A percentile compares a stretch with the other conserved stretches of the same genome.
Evolutionary conservation across 2,888 invertebrate genomes (phyloP).

Genomic region (Lydus trimaculatus): DNA sequence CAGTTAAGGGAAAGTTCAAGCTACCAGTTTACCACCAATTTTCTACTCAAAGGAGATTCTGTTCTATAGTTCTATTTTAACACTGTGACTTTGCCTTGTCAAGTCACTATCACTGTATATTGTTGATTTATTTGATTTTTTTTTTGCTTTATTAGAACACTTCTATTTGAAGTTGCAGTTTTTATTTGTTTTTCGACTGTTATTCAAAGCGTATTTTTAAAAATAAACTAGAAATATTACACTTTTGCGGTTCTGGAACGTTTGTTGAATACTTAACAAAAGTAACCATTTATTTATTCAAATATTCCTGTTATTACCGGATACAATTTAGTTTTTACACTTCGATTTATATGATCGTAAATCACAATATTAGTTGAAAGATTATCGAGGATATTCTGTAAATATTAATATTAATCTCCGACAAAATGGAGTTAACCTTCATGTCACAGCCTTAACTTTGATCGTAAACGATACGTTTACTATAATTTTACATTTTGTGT

Average conservation of each 20-base stretch:
- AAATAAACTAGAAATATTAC: too few species aligned
- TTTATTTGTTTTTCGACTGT: too few species aligned
- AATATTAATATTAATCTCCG: neutral
- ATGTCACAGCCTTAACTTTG: neutral
- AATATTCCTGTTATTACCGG: neutral
- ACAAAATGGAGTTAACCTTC: neutral
- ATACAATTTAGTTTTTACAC: neutral
- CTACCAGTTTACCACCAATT: neutral
- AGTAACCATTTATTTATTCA: neutral
- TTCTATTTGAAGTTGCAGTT: too few species aligned
- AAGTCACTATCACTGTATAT: too few species aligned
- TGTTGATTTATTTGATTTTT: too few species aligned
- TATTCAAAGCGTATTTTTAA: too few species aligned
- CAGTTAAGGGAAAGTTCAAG: neutral
- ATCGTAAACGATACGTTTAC: too few species aligned
- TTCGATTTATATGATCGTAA: neutral
- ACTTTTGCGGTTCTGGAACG: neutral
- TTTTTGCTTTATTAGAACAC: too few species aligned
- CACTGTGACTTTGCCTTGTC: too few species aligned
- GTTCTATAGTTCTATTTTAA: neutral
- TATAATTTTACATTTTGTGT: too few species aligned
- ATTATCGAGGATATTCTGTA: neutral
- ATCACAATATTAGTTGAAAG: neutral
- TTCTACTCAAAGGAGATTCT: neutral
- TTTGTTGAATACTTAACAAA: neutral